These are phyloP conservation scores for Pachymerium ferrugineum DNA, from an alignment of 2,888 invertebrate genomes.

Conservation along the genomic window DNA sequence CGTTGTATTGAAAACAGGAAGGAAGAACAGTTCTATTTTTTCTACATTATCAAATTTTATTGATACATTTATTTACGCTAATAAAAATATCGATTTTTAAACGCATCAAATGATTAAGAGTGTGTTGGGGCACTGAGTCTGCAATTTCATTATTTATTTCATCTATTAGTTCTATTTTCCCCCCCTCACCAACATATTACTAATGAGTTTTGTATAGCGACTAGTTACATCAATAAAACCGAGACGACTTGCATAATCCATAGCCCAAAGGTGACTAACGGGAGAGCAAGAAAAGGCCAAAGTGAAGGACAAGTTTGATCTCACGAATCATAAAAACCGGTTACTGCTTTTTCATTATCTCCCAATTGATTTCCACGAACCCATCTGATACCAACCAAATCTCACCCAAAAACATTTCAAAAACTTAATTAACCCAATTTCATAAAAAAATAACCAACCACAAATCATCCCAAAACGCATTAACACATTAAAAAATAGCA, in stretches of 20 bases:
- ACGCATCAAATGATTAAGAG: too few species aligned
- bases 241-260: background rate
- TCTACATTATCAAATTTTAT: too few species aligned
- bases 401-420: background rate
- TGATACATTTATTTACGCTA: too few species aligned
- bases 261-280: slow-evolving; percentile 11
- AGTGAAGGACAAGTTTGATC: slow-evolving; percentile 17
- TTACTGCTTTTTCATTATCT: slow-evolving; percentile 4
- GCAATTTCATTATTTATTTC: too few species aligned
- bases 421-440: slow-evolving; percentile 9
- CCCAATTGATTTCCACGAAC: slow-evolving; percentile 21
- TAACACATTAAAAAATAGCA: background rate
- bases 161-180: too few species aligned
- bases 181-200: background rate
- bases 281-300: slow-evolving; percentile 22
- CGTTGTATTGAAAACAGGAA: too few species aligned
- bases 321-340: slow-evolving; percentile 1
- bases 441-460: background rate
- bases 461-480: background rate
- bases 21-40: too few species aligned
- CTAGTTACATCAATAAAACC: slow-evolving; percentile 13
- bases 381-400: slow-evolving; percentile 7
- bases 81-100: too few species aligned
- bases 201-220: background rate
- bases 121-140: too few species aligned